phyloP scores from a whole-genome alignment of 1,140 invertebrate species.

The Cyrtorhinus lividipennis region DNA sequence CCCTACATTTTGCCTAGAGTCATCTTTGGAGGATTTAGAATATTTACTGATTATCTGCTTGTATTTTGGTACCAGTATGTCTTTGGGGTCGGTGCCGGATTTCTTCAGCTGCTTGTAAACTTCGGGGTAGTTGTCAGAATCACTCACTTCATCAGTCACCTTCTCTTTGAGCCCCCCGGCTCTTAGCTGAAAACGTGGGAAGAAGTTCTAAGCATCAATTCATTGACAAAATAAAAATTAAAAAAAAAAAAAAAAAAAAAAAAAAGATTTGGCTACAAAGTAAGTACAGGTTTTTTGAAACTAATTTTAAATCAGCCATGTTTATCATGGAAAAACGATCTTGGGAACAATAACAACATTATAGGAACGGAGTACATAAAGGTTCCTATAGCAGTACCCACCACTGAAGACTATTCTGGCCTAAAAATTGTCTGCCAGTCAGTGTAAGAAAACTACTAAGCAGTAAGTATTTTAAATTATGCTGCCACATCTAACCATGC shows the following conservation, averaged over 20 bases:
- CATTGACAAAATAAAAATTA: background rate
- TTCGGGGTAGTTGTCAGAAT: constrained; percentile 24
- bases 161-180: background rate
- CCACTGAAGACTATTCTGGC: too few relatives aligned
- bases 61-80: constrained; percentile 23
- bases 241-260: background rate
- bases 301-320: too few relatives aligned
- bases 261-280: background rate
- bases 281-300: too few relatives aligned
- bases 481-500: too few relatives aligned
- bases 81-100: constrained; percentile 22
- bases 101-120: constrained; percentile 25
- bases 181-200: constrained; percentile 7
- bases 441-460: too few relatives aligned
- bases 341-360: too few relatives aligned
- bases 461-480: too few relatives aligned
- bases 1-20: background rate
- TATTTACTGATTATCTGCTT: background rate
- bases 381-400: too few relatives aligned
- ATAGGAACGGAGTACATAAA: too few relatives aligned
- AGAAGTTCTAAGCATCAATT: background rate
- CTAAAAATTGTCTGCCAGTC: too few relatives aligned
- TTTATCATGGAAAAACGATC: too few relatives aligned
- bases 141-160: constrained; percentile 19
- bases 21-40: too few relatives aligned